A percentile compares a stretch with the other conserved stretches of the same genome.
Conservation (phyloP, 2,888 invertebrate genomes). For the Sinotaia quadrata region DNA sequence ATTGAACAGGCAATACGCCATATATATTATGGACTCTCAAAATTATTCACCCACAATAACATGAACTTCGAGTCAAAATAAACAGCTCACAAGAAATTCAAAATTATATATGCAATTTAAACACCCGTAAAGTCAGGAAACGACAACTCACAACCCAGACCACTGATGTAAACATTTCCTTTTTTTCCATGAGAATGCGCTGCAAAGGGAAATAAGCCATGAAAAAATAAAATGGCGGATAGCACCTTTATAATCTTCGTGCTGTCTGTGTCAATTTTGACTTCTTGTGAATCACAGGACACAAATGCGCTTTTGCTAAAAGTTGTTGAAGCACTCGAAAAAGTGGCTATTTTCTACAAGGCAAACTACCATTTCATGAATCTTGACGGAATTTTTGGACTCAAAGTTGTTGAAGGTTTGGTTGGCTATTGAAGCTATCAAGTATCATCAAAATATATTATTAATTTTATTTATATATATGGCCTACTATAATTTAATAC, state of each 20-base stretch:
- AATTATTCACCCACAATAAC: too few species aligned
- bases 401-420: slow-evolving; percentile 67
- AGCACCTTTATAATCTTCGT: slow-evolving; percentile 31
- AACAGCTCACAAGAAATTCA: too few species aligned
- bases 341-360: slow-evolving; percentile 55
- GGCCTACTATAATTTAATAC: too few species aligned
- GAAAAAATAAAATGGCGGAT: slow-evolving; percentile 37
- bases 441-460: too few species aligned
- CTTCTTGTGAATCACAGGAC: slow-evolving; percentile 28
- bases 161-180: neutral
- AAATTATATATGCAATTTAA: too few species aligned
- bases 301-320: slow-evolving; percentile 36
- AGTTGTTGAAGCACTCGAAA: slow-evolving; percentile 52
- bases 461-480: too few species aligned
- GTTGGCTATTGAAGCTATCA: neutral
- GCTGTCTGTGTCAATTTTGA: slow-evolving; percentile 29
- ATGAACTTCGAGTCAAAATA: too few species aligned
- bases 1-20: too few species aligned
- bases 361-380: slow-evolving; percentile 56
- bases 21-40: too few species aligned
- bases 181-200: neutral
- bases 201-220: neutral
- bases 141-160: too few species aligned
- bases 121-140: too few species aligned
- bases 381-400: slow-evolving; percentile 66